A percentile compares a stretch with the other conserved stretches of the same genome.
These are phyloP conservation scores for Saccopteryx bilineata DNA, from an alignment of 2,113 vertebrate species.

Conservation along the genomic window DNA sequence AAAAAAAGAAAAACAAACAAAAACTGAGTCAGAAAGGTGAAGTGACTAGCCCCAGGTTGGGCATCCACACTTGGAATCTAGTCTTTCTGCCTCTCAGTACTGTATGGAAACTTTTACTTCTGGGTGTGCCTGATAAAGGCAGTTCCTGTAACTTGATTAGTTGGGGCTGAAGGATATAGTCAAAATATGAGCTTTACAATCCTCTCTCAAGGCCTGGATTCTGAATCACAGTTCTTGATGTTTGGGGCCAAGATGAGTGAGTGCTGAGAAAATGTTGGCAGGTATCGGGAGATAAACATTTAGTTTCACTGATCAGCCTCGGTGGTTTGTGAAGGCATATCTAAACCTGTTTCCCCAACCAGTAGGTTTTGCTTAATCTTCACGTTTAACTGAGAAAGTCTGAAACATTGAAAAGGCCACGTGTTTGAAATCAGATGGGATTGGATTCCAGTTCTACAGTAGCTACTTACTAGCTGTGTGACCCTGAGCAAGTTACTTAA, in stretches of 20 bases:
- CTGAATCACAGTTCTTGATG: conserved; percentile 41
- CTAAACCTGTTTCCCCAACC: conserved; percentile 17
- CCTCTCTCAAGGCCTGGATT: not conserved
- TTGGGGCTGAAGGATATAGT: not conserved
- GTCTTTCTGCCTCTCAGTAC: not conserved
- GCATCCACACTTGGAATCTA: not conserved
- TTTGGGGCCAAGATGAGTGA: conserved; percentile 19
- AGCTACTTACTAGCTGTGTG: not conserved
- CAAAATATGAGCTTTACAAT: not conserved
- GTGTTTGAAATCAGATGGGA: conserved; percentile 7
- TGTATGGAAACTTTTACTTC: conserved; percentile 1
- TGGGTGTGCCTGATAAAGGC: not conserved
- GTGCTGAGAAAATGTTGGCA: conserved; percentile 26
- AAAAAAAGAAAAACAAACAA: no score
- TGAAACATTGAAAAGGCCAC: not conserved
- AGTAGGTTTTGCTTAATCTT: conserved; percentile 31
- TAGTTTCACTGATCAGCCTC: not conserved
- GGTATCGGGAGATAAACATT: not conserved
- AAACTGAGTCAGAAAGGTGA: conserved; percentile 29
- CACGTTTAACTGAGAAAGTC: not conserved
- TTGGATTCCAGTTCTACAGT: not conserved
- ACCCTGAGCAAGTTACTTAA: not conserved
- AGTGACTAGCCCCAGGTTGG: not conserved
- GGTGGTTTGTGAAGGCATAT: conserved; percentile 13
- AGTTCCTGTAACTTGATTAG: not conserved